Evolutionary conservation across 2,888 invertebrate species (phyloP), one percentile per base, ranked within the genome.

Genomic region (Macaria notata): DNA sequence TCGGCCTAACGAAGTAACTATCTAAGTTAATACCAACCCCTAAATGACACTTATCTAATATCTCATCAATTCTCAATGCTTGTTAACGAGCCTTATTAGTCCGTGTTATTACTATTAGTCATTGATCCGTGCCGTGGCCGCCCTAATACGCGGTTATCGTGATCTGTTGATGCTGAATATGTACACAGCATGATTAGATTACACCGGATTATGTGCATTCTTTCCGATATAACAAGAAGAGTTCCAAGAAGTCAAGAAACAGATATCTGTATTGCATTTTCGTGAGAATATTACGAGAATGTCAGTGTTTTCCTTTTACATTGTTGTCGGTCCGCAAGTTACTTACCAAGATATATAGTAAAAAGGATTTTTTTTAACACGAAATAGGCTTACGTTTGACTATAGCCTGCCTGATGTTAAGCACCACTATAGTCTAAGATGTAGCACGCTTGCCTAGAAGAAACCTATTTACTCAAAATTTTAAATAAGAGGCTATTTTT

Each of bases 121-220:
- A 61, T 53, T 64, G 62, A 67, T 69, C 65, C 61, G 52, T 53
- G 63, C 53, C 48, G 56, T 62, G 55, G 59, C 52, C 56, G 62
- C 56, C 61, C 53, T 68, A 68, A 70, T 68, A 65, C 59, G 39
- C 61, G 67, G 58, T 63, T 70, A 74, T 72, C 65, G 64, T 73
- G 69, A 74, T 76, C 72, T 75, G 72, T 75, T 73, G 66, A 73
- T 70, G 73, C 67, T 66, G 66, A 54, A 59, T 56, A 61, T 67
- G 64, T 71, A 71, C 70, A 64, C 63, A 59, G 48, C 41, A 47
- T 52, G 74, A 77, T 75, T 67, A 76, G 71, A 75, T 75, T 73
- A 68, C 53, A 48, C 49, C 42, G 44, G 61, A 61, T 63, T 41
- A 42, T 39, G 51, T 42, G 54, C 61, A 60, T 60, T 58, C 49